Evolutionary conservation across 2,113 vertebrate species (phyloP), one percentile per base, ranked within the genome.

Genomic region (Tretioscincus oriximinensis): DNA sequence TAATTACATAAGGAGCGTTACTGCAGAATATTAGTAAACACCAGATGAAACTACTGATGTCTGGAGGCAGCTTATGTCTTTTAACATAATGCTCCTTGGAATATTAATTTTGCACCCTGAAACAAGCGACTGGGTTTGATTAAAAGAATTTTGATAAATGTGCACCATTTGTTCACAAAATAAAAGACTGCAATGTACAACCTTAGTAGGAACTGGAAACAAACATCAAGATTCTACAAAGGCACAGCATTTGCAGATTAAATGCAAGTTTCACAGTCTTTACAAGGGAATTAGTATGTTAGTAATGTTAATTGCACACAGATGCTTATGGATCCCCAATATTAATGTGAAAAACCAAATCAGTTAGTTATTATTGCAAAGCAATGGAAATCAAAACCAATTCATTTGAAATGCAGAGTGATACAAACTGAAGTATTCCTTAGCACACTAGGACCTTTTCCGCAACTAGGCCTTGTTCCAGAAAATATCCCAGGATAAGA

Each of bases 321-420:
- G 85, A 87, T 76, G 84, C 85, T 29, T 77, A 69, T 81, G 77
- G 78, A 88, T 86, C 87, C 63, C 73, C 84, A 68, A 47, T 75
- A 47, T 75, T 70, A 88, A 87, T 80, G 87, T 83, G 0, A 41
- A 80, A 84, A 45, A 51, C 81, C 74, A 80, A 88, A 74, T 64
- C 5, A 65, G 81, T 92, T 92, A 93, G 89, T 29, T 18, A 22
- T 83, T 84, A 77, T 85, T 85, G 87, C 78, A 83, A 79, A 92
- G 86, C 54, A 73, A 47, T 68, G 35, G 77, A 92, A 89, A 76
- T 84, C 85, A 91, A 93, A 94, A 94, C 94, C 94, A 94, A 94
- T 94, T 94, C 94, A 94, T 94, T 93, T 93, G 78, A 78, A 87
- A 45, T 12, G 89, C 86, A 76, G 88, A 76, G 80, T 89, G 76